Evolutionary conservation across 2,888 invertebrate species (phyloP).

Genomic region (Stenchaetothrips biformis): DNA sequence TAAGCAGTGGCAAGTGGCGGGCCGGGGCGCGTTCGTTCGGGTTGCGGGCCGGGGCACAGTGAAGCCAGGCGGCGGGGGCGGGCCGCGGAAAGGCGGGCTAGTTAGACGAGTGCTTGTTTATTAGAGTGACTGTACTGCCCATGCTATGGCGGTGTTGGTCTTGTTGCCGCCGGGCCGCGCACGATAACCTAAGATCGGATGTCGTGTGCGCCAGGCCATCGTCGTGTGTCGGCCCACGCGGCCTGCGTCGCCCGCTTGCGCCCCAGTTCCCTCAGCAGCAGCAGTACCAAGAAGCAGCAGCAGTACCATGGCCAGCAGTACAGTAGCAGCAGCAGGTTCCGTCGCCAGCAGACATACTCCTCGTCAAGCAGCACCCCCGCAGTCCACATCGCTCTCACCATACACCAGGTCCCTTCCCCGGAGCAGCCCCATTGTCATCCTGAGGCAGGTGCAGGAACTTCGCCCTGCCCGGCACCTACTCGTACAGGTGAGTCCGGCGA

Average conservation of each 20-base stretch:
- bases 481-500: slow-evolving; percentile 2
- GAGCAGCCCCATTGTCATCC: slow-evolving; percentile 9
- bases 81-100: not conserved
- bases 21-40: not conserved
- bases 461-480: slow-evolving; percentile 11
- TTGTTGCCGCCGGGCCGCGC: too few relatives aligned
- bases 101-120: not conserved
- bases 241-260: not conserved
- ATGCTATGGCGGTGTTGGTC: not conserved
- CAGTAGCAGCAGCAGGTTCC: not conserved
- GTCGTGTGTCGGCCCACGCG: not conserved
- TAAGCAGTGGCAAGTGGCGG: not conserved
- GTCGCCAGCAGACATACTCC: not conserved
- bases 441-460: slow-evolving; percentile 13
- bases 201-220: not conserved
- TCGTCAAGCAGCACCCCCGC: not conserved
- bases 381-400: slow-evolving; percentile 9
- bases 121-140: too few relatives aligned
- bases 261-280: slow-evolving; percentile 3
- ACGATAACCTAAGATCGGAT: not conserved
- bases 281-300: too few relatives aligned
- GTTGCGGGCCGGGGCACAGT: too few relatives aligned
- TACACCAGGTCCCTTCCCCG: not conserved
- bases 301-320: not conserved
- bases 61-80: too few relatives aligned